Evolutionary conservation across 2,113 vertebrate genomes (phyloP), one percentile per base, ranked within the genome.

Genomic region (Catagonus wagneri): DNA sequence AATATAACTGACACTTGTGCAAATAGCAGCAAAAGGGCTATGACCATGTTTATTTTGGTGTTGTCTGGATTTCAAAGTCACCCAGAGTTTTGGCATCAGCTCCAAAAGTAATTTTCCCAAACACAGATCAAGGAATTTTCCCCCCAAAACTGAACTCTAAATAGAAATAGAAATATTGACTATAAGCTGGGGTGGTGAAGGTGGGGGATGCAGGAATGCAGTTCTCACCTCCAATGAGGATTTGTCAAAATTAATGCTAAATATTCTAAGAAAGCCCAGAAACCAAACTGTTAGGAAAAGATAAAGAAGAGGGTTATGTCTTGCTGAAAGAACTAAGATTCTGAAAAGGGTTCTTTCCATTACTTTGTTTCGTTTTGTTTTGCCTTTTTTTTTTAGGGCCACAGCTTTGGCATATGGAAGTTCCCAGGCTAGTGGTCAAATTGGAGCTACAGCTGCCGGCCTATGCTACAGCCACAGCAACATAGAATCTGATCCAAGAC

Each of bases 71-170:
- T 86, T 96, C 94, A 96, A 95, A 97, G 95, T 97, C 96, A 97
- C 84, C 92, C 74, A 44, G 84, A 93, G 52, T 29, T 71, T 92
- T 97, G 97, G 95, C 97, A 95, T 79, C 95, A 39, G 60, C 72
- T 72, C 97, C 90, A 96, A 88, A 93, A 75, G 76, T 96, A 92
- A 94, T 96, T 97, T 97, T 97, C 89, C 92, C 89, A 93, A 97
- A 92, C 56, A 86, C 61, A 83, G 71, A 95, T 79, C 66, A 94
- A 96, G 39, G 22, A 97, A 81, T 56, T 92, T 61, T 83, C n/a
- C 68, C 90, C 60, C 22, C 84, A 89, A 95, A 36, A 72, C 15
- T 85, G 60, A 90, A 95, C 71, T 92, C 72, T 32, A 92, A 68
- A 74, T 69, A 69, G 80, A 94, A 94, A 95, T 83, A 85, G 72